Percentiles rank a stretch among this genome's conserved stretches.
Conservation (phyloP, 2,797 vertebrate genomes). For the Basileuterus tristriatus region DNA sequence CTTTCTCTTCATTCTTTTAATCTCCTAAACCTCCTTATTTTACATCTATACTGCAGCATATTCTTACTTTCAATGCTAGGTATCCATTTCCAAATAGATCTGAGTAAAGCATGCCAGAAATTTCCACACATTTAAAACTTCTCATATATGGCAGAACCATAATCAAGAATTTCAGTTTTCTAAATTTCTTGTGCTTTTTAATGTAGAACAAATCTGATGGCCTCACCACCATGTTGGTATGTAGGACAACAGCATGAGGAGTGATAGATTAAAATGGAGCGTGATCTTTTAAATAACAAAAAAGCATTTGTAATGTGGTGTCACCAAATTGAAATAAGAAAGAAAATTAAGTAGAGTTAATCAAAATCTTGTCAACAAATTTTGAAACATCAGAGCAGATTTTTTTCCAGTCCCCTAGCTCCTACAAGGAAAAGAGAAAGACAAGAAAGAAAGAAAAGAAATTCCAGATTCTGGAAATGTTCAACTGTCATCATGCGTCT, state of each 20-base stretch:
- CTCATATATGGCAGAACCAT: not conserved
- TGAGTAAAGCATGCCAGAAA: not conserved
- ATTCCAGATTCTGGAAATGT: not conserved
- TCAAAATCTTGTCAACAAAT: not conserved
- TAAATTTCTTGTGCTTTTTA: not conserved
- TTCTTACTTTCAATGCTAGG: not conserved
- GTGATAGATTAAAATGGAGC: not conserved
- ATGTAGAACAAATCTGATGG: not conserved
- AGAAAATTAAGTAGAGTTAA: not conserved
- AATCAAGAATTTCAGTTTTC: not conserved
- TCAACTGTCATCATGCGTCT: not conserved
- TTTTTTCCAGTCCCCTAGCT: not conserved
- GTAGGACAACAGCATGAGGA: not conserved
- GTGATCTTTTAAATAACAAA: not conserved
- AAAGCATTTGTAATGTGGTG: accelerated
- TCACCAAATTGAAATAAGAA: not conserved
- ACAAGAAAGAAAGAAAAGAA: not conserved
- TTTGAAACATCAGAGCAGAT: not conserved
- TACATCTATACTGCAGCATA: not conserved
- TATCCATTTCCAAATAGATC: not conserved
- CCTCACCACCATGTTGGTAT: not conserved
- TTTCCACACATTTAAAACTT: not conserved
- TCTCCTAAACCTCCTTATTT: not conserved
- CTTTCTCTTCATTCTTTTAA: not conserved
- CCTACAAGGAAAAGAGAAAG: not conserved